Evolutionary conservation across 1,140 invertebrate species (phyloP), one percentile per base, ranked within the genome.

Genomic region (Megalonaias nervosa): DNA sequence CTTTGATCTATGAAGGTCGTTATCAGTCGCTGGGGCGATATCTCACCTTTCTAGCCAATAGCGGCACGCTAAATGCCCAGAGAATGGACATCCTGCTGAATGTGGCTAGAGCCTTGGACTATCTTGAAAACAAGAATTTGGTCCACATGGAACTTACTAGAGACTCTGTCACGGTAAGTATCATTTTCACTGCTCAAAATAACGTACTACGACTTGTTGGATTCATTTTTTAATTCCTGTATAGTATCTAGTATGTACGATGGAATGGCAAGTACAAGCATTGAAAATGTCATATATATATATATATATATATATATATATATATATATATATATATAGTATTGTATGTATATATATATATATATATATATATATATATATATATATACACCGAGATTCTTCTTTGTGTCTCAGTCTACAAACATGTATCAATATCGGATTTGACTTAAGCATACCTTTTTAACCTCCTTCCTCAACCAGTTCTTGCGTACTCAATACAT

Each of bases 111-210:
- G 75, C 69, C 12, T 2, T 77, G 12, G 14, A 23, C 1, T 67
- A 77, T 38, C 48, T 77, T 13, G 69, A 77, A 31, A 58, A 62
- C 15, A 77, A 71, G 55, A 66, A 64, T 59, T 23, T 77, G 56
- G 75, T 77, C 23, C 75, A 77, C 38, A 77, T 77, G 75, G 75
- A 77, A 59, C 19, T 77, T 11, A 71, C 61, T 0, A 59, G 16
- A n/a, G 55, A 60, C 1, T 72, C 69, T 55, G 21, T 77, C 2
- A 77, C 75, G 58, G 75, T 71, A 71, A 61, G 55, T 60, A 58
- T n/a, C 13, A 21, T 21, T 57, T 65, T 38, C 48, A 15, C 38
- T 17, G 67, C 16, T 55, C 13, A 55, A 38, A 38, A 9, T 9
- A 38, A 38, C 5, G 23, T 48, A 48, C 3, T 48, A 38, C 9